phyloP scores from a whole-genome alignment of 2,113 vertebrate species.

The Spermophilus dauricus region DNA sequence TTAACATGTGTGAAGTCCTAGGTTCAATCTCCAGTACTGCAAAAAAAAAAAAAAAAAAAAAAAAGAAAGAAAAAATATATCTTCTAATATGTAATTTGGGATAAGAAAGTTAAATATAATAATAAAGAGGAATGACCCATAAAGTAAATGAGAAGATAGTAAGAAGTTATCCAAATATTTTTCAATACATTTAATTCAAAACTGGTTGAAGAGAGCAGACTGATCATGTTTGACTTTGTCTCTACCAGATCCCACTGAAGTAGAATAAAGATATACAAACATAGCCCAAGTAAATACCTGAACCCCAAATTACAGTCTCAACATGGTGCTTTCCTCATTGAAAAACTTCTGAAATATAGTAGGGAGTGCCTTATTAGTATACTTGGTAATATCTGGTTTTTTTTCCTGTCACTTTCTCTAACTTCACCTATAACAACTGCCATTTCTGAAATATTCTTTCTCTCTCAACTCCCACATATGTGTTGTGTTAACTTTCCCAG shows the following conservation, averaged over 20 bases:
- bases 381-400: neutral
- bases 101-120: neutral
- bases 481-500: neutral
- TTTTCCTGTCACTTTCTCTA: neutral
- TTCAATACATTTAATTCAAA: conserved; percentile 14
- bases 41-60: neutral
- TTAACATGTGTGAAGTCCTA: neutral
- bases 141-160: neutral
- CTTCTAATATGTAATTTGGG: conserved; percentile 11
- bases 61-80: neutral
- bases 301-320: neutral
- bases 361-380: neutral
- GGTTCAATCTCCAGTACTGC: neutral
- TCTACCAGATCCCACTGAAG: neutral
- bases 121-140: neutral
- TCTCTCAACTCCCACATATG: too few species aligned
- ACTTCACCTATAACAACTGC: neutral
- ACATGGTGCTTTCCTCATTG: neutral
- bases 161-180: neutral
- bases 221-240: neutral
- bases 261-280: neutral
- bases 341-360: neutral
- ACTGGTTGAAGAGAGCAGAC: neutral
- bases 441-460: neutral
- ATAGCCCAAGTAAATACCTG: neutral